Conservation (phyloP, 2,888 invertebrate genomes). For the Vanessa cardui region DNA sequence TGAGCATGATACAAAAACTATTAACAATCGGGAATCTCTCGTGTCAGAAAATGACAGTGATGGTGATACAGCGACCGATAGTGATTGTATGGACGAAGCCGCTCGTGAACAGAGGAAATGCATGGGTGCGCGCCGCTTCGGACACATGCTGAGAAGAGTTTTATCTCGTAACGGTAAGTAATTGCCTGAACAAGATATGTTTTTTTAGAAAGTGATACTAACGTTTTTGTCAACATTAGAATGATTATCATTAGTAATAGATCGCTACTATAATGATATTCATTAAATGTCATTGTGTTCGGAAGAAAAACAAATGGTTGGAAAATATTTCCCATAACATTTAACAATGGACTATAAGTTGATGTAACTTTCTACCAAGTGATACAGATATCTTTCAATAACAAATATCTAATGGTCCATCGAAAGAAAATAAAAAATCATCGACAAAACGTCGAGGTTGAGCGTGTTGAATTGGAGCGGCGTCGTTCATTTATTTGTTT, state of each 20-base stretch:
- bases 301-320: conserved; percentile 9
- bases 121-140: conserved; percentile 74
- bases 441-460: conserved; percentile 39
- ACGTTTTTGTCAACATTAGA: background rate
- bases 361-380: conserved; percentile 31
- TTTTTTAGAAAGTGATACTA: background rate
- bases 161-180: conserved; percentile 78
- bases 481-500: conserved; percentile 67
- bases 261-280: background rate
- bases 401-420: conserved; percentile 34
- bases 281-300: conserved; percentile 3
- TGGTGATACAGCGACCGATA: conserved; percentile 70
- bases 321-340: conserved; percentile 24
- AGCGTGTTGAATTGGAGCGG: conserved; percentile 52
- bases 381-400: conserved; percentile 26
- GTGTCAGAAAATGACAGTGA: conserved; percentile 73
- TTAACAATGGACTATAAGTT: conserved; percentile 28
- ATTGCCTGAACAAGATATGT: background rate
- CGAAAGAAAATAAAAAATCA: conserved; percentile 36
- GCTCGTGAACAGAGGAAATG: conserved; percentile 72
- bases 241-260: background rate
- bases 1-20: conserved; percentile 54
- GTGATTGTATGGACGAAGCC: conserved; percentile 72
- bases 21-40: conserved; percentile 65
- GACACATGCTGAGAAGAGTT: conserved; percentile 72